Evolutionary conservation across 2,113 vertebrate species (phyloP).

Genomic region (Erpornis zantholeuca): DNA sequence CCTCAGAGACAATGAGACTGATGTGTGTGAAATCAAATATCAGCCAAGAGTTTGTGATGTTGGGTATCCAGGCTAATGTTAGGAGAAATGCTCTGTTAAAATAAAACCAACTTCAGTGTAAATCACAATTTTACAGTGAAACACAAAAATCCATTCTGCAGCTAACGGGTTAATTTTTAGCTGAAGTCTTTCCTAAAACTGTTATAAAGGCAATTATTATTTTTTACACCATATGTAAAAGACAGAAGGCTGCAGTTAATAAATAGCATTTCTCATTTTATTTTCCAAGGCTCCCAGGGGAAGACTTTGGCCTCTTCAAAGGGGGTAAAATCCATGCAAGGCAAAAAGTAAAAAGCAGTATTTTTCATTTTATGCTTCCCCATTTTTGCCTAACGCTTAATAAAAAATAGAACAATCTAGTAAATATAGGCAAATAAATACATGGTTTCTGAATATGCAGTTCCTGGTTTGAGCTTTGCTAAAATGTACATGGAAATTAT

Average conservation of each 20-base stretch:
- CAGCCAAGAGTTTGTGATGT: background rate
- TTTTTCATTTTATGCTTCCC: background rate
- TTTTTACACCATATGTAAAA: conserved; percentile 22
- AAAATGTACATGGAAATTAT: background rate
- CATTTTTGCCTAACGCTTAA: background rate
- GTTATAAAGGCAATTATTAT: background rate
- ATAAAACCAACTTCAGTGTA: background rate
- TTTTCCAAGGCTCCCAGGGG: background rate
- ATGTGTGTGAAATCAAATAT: background rate
- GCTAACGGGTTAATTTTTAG: background rate
- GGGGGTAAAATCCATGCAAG: background rate
- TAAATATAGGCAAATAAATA: background rate
- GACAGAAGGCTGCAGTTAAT: conserved; percentile 43
- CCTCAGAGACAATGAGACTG: background rate
- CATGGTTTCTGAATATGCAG: background rate
- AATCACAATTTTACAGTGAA: background rate
- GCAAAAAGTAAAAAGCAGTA: background rate
- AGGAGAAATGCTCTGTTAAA: background rate
- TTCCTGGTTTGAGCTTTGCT: background rate
- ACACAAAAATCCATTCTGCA: background rate
- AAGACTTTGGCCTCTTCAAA: conserved; percentile 30
- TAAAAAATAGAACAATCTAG: background rate
- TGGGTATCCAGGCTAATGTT: background rate
- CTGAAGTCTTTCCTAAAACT: background rate
- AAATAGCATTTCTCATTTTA: conserved; percentile 10